A percentile compares a stretch with the other conserved stretches of the same genome.
Conservation (phyloP, 2,797 vertebrate genomes). For the Pogoniulus pusillus region DNA sequence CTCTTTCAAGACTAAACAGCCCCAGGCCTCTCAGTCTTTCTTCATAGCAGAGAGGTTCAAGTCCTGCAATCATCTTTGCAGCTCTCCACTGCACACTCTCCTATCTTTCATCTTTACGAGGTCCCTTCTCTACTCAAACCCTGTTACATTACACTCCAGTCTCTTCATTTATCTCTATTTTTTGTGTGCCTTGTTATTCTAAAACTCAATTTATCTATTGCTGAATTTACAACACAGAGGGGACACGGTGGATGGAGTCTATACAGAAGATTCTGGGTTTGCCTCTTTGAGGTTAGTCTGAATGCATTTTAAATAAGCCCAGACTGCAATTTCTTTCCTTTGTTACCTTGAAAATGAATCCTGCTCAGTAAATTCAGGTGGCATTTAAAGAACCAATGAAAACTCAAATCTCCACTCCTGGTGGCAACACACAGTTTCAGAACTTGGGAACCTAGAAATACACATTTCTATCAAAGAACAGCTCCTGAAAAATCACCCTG, state of each 20-base stretch:
- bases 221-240: neutral
- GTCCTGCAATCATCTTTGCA: too few species aligned
- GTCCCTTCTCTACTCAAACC: neutral
- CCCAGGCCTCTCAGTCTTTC: too few species aligned
- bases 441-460: neutral
- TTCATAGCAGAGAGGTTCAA: too few species aligned
- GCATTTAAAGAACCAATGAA: neutral
- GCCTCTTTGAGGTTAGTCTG: neutral
- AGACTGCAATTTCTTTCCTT: neutral
- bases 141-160: neutral
- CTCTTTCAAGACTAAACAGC: too few species aligned
- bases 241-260: neutral
- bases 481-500: neutral
- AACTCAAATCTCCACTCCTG: neutral
- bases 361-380: neutral
- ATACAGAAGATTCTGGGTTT: neutral
- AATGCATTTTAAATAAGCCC: neutral
- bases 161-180: neutral
- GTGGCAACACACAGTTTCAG: neutral
- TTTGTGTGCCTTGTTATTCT: neutral
- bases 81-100: too few species aligned
- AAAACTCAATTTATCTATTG: accelerated
- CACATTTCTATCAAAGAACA: neutral
- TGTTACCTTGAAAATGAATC: neutral
- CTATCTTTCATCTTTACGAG: neutral